Percentiles rank a stretch among this genome's conserved stretches.
These are phyloP conservation scores for Porites lobata DNA, from an alignment of 92 coral and sea anemone genomes.

Conservation along the genomic window DNA sequence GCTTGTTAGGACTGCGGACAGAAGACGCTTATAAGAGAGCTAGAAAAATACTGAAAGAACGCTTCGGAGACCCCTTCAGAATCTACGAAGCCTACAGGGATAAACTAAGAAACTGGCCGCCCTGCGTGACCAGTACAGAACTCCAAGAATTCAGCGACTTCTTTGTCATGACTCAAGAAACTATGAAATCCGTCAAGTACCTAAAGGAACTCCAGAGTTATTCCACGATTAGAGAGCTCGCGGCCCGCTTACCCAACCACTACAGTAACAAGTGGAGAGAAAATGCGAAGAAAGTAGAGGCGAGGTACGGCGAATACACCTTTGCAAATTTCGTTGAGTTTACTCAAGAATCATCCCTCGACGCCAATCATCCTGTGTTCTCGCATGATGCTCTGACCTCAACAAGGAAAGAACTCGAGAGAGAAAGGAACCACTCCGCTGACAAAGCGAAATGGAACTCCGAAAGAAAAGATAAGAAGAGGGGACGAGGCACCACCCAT, in stretches of 20 bases:
- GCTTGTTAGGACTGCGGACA: conserved; percentile 61
- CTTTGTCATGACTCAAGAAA: conserved; percentile 75
- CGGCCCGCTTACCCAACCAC: conserved; percentile 62
- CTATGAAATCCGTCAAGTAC: conserved; percentile 80
- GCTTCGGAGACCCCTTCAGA: conserved; percentile 73
- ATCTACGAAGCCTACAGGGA: conserved; percentile 67
- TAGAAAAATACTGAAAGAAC: conserved; percentile 69
- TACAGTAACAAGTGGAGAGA: conserved; percentile 68
- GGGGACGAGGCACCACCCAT: conserved; percentile 7
- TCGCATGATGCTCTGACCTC: conserved; percentile 69
- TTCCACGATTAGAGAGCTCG: conserved; percentile 67
- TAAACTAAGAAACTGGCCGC: conserved; percentile 10
- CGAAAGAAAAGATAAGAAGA: conserved; percentile 27
- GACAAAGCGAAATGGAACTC: conserved; percentile 1
- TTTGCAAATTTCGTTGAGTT: conserved; percentile 72
- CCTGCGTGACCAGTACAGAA: conserved; percentile 45
- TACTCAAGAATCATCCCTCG: conserved; percentile 65
- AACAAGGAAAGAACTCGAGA: conserved; percentile 61
- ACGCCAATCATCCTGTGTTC: conserved; percentile 81
- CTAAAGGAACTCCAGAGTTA: conserved; percentile 74
- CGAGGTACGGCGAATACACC: conserved; percentile 63
- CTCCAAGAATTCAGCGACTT: conserved; percentile 75
- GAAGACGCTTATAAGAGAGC: conserved; percentile 81
- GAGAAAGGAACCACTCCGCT: conserved; percentile 36
- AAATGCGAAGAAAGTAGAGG: conserved; percentile 72